phyloP scores from a whole-genome alignment of 2,797 vertebrate genomes.

The Taenioides sp. region DNA sequence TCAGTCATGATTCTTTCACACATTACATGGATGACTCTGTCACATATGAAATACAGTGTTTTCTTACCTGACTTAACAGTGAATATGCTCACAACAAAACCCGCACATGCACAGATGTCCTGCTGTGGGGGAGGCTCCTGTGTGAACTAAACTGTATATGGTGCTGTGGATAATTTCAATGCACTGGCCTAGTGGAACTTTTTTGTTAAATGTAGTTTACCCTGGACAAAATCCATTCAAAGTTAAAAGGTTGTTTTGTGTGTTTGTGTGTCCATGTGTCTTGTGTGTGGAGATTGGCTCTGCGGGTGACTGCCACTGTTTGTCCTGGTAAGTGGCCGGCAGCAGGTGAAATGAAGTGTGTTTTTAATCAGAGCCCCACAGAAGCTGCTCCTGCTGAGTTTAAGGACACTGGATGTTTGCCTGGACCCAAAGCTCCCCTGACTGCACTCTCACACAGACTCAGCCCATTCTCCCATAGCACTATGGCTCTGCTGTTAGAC shows the following conservation, averaged over 20 bases:
- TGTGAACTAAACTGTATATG: neutral
- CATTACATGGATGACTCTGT: too few species aligned
- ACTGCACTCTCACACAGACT: neutral
- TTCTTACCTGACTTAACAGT: too few species aligned
- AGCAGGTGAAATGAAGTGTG: conserved; percentile 4
- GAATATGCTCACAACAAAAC: neutral
- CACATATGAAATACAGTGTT: too few species aligned
- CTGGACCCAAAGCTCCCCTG: neutral
- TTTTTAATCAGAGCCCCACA: conserved; percentile 8
- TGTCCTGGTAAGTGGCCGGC: conserved; percentile 5
- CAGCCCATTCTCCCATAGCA: neutral
- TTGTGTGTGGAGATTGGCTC: conserved; percentile 12
- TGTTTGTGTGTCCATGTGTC: neutral
- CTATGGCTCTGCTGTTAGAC: neutral
- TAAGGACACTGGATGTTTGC: conserved; percentile 4
- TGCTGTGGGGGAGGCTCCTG: neutral
- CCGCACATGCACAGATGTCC: too few species aligned
- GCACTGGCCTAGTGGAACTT: neutral
- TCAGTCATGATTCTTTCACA: too few species aligned
- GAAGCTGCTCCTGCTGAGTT: neutral
- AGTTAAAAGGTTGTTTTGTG: conserved; percentile 7
- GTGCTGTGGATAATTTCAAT: neutral
- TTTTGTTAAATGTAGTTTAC: neutral
- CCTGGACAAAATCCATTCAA: neutral
- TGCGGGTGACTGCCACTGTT: conserved; percentile 2